These are phyloP conservation scores for Trypoxylus dichotomus DNA, from an alignment of 1,140 invertebrate genomes.

Conservation along the genomic window DNA sequence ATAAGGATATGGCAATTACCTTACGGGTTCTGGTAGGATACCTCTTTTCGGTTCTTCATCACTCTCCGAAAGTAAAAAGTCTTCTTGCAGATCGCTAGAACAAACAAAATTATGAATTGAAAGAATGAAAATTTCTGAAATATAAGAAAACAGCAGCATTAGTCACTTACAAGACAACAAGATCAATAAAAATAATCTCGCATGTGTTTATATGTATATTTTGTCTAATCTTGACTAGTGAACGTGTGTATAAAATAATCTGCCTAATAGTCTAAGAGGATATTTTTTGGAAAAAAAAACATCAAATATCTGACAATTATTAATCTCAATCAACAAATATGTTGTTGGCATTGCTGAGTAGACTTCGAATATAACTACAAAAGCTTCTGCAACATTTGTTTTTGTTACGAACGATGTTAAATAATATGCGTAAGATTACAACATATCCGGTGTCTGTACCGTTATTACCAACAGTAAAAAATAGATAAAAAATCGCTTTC, in stretches of 20 bases:
- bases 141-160: neutral
- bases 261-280: too few species aligned
- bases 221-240: too few species aligned
- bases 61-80: constrained; percentile 63
- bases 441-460: neutral
- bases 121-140: too few species aligned
- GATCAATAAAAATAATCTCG: too few species aligned
- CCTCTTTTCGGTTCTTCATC: constrained; percentile 52
- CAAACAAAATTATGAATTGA: constrained; percentile 7
- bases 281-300: too few species aligned
- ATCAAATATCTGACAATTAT: too few species aligned
- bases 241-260: too few species aligned
- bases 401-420: neutral
- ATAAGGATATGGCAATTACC: neutral
- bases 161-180: neutral
- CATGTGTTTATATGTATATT: too few species aligned
- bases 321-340: too few species aligned
- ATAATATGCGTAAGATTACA: neutral
- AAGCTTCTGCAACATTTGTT: too few species aligned
- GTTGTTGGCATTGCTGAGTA: too few species aligned
- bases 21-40: constrained; percentile 20
- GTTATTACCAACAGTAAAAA: constrained; percentile 8
- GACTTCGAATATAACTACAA: too few species aligned
- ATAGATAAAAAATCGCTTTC: neutral
- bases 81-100: constrained; percentile 60